These are phyloP conservation scores for Phoebastria nigripes DNA, from an alignment of 2,797 vertebrate species.

Conservation along the genomic window DNA sequence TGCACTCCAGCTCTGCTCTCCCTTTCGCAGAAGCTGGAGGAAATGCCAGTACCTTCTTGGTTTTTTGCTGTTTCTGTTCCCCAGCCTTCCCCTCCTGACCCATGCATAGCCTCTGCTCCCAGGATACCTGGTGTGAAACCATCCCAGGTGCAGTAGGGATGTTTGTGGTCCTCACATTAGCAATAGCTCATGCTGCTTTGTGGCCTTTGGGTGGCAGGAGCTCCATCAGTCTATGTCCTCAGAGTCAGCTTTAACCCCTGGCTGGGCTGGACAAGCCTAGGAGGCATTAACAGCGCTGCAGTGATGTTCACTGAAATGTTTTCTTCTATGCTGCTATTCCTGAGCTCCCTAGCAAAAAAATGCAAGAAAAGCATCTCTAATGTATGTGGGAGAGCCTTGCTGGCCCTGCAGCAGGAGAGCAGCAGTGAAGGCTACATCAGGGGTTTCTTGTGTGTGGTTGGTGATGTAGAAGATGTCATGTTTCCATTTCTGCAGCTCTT, in stretches of 20 bases:
- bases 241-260: slow-evolving; percentile 2
- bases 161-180: not conserved
- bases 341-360: not conserved
- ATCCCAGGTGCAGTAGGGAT: not conserved
- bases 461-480: not conserved
- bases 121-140: not conserved
- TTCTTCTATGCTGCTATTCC: not conserved
- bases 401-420: not conserved
- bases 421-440: not conserved
- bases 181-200: not conserved
- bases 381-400: not conserved
- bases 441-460: not conserved
- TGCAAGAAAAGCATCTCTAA: not conserved
- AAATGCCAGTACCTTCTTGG: not conserved
- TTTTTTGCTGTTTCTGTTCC: not conserved
- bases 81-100: not conserved
- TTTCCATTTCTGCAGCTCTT: not conserved
- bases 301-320: not conserved
- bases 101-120: not conserved
- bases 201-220: not conserved
- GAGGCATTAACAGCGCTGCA: slow-evolving; percentile 19
- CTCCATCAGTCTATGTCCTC: not conserved
- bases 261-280: not conserved
- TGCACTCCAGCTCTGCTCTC: not conserved
- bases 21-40: not conserved